Conservation (phyloP, 2,113 vertebrate species). For the Passerina amoena region DNA sequence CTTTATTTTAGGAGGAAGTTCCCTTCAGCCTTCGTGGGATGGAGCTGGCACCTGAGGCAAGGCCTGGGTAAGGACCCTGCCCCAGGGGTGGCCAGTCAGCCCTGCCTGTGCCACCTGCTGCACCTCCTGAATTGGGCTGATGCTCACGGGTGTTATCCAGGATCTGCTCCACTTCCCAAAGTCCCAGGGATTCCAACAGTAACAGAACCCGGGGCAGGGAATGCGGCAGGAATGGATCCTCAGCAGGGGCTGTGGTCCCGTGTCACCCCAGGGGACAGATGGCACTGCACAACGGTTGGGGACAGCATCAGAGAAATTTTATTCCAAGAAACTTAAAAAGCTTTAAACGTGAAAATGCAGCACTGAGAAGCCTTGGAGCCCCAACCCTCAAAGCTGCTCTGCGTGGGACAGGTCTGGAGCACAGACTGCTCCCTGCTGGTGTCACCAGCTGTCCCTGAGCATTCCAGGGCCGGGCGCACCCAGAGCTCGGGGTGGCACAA, state of each 20-base stretch:
- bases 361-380: not conserved
- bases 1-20: not conserved
- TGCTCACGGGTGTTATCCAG: fast-evolving
- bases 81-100: not conserved
- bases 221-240: fast-evolving
- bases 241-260: fast-evolving
- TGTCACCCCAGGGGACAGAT: fast-evolving
- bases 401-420: not conserved
- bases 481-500: not conserved
- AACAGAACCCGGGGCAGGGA: too few relatives aligned
- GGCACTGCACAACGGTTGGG: fast-evolving
- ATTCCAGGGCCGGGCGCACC: not conserved
- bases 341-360: not conserved
- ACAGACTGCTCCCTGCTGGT: not conserved
- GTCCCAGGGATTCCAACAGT: not conserved
- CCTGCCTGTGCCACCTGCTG: not conserved
- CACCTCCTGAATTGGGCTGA: not conserved
- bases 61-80: not conserved
- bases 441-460: not conserved
- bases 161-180: not conserved
- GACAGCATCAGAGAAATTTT: not conserved
- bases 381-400: not conserved
- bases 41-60: not conserved
- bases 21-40: not conserved
- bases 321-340: constrained; percentile 24